Percentiles rank a stretch among this genome's conserved stretches.
These are phyloP conservation scores for Alethe diademata DNA, from an alignment of 2,113 vertebrate species.

Conservation along the genomic window DNA sequence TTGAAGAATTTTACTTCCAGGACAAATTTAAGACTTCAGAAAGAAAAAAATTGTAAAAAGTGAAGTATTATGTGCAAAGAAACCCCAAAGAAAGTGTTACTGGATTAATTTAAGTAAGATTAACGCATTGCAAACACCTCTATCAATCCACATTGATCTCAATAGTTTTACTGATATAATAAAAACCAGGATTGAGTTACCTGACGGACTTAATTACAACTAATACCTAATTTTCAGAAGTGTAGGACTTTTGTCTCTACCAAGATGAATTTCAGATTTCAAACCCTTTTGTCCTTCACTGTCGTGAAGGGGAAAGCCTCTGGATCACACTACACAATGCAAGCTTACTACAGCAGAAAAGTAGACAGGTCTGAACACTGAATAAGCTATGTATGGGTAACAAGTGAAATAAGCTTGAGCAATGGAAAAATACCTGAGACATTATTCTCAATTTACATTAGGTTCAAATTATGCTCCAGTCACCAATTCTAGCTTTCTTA, in stretches of 20 bases:
- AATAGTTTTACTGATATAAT: background rate
- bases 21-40: background rate
- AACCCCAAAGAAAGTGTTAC: background rate
- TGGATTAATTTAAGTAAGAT: background rate
- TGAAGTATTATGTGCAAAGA: background rate
- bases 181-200: background rate
- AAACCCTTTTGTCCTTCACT: background rate
- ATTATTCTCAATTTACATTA: background rate
- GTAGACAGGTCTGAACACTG: background rate
- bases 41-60: background rate
- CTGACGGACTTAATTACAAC: background rate
- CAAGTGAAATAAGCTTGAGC: background rate
- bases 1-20: background rate
- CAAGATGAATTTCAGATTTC: background rate
- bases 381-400: background rate
- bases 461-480: background rate
- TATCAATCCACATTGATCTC: background rate
- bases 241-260: background rate
- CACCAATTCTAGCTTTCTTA: background rate
- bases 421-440: background rate
- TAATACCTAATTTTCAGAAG: background rate
- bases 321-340: background rate
- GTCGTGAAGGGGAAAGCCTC: rapidly evolving
- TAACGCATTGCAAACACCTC: background rate
- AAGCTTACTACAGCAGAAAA: background rate